Conservation (phyloP, 2,888 invertebrate species). For the Sepiola atlantica region DNA sequence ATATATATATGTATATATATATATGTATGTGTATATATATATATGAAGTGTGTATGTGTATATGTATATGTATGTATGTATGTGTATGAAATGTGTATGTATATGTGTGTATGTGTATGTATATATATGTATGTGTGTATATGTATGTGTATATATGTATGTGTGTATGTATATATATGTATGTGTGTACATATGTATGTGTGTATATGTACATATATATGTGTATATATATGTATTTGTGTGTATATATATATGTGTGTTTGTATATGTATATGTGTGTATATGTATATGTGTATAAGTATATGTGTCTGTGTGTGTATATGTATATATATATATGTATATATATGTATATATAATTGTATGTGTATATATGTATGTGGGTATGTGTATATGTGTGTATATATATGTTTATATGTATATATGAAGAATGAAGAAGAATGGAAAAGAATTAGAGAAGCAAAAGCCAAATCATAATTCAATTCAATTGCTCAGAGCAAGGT, state of each 20-base stretch:
- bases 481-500: too few species aligned
- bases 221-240: neutral
- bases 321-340: neutral
- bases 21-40: neutral
- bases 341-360: neutral
- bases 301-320: neutral
- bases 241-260: neutral
- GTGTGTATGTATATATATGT: neutral
- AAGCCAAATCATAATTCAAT: too few species aligned
- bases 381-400: neutral
- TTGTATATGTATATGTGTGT: neutral
- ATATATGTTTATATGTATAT: neutral
- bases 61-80: neutral
- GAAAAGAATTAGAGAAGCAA: too few species aligned
- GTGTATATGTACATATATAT: neutral
- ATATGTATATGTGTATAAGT: neutral
- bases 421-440: too few species aligned
- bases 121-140: neutral
- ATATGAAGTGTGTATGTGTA: neutral
- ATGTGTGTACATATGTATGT: neutral
- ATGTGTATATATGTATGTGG: neutral
- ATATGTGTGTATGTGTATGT: neutral
- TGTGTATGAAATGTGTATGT: neutral
- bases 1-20: neutral
- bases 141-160: neutral